Percentiles rank a stretch among this genome's conserved stretches.
These are phyloP conservation scores for Atethmia centrago DNA, from an alignment of 2,888 invertebrate genomes.

Conservation along the genomic window DNA sequence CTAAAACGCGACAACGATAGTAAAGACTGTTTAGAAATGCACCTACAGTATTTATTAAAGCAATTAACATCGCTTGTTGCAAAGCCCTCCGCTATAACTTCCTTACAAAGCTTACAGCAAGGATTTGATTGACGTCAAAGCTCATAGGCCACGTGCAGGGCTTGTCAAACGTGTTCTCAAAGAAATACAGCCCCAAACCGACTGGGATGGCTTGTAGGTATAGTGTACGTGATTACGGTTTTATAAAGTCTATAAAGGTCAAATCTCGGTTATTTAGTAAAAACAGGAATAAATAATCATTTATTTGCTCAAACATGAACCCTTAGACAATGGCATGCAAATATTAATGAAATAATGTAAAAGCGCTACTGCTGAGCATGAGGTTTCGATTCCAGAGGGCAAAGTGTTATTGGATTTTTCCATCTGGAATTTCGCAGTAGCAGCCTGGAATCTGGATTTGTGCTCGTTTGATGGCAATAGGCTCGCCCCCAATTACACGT, in stretches of 20 bases:
- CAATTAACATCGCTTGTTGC: conserved; percentile 7
- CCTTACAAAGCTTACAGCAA: conserved; percentile 65
- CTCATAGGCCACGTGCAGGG: conserved; percentile 71
- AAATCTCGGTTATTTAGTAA: not conserved
- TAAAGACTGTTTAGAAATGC: not conserved
- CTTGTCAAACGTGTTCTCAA: conserved; percentile 65
- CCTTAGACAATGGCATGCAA: not conserved
- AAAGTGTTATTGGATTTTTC: too few species aligned
- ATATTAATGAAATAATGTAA: not conserved
- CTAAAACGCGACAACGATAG: too few species aligned
- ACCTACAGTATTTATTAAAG: too few species aligned
- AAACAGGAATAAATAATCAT: too few species aligned
- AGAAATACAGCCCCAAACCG: conserved; percentile 41
- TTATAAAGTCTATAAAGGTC: not conserved
- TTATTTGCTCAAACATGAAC: too few species aligned
- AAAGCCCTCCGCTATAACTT: conserved; percentile 52
- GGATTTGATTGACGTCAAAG: conserved; percentile 74
- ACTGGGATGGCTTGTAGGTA: conserved; percentile 32
- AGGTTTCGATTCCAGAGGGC: too few species aligned
- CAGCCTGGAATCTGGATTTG: too few species aligned
- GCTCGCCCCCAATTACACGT: too few species aligned
- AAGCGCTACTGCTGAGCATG: too few species aligned
- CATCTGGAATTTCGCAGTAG: too few species aligned
- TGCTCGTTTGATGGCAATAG: too few species aligned
- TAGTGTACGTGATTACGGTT: conserved; percentile 24